Percentiles rank a stretch among this genome's conserved stretches.
Evolutionary conservation across 2,888 invertebrate species (phyloP).

Genomic region (Caenorhabditis sp.): DNA sequence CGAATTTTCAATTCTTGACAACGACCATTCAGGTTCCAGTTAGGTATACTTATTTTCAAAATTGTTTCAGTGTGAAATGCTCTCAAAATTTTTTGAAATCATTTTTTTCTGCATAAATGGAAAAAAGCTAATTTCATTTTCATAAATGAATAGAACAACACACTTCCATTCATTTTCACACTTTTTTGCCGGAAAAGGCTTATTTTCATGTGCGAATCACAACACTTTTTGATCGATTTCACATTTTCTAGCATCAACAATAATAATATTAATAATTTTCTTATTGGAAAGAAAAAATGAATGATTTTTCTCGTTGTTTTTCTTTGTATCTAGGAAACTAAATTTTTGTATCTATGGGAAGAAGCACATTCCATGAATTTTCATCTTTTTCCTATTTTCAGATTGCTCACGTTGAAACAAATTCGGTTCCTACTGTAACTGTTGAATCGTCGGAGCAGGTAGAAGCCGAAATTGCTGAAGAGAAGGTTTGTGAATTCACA

Average conservation of each 20-base stretch:
- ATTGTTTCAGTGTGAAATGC: no score
- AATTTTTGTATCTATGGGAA: slow-evolving; percentile 1
- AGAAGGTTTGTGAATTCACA: background rate
- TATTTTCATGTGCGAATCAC: background rate
- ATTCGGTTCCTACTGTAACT: background rate
- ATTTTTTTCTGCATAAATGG: no score
- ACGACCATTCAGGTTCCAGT: no score
- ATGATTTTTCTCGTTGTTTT: background rate
- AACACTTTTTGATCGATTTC: background rate
- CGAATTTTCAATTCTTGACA: no score
- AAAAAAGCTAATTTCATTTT: no score
- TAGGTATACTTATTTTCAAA: no score
- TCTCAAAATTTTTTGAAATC: no score
- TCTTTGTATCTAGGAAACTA: background rate
- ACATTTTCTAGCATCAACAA: background rate
- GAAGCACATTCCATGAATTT: background rate
- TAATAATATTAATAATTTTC: background rate
- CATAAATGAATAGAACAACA: no score
- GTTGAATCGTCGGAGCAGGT: slow-evolving; percentile 2
- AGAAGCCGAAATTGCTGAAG: background rate
- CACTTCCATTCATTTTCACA: background rate
- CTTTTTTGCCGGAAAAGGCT: no score
- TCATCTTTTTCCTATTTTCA: background rate
- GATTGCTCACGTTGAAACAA: background rate
- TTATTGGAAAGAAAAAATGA: background rate